Base-by-base conservation (phyloP, 1,140 invertebrate genomes). In the Brachionus asplanchnoidis region DNA sequence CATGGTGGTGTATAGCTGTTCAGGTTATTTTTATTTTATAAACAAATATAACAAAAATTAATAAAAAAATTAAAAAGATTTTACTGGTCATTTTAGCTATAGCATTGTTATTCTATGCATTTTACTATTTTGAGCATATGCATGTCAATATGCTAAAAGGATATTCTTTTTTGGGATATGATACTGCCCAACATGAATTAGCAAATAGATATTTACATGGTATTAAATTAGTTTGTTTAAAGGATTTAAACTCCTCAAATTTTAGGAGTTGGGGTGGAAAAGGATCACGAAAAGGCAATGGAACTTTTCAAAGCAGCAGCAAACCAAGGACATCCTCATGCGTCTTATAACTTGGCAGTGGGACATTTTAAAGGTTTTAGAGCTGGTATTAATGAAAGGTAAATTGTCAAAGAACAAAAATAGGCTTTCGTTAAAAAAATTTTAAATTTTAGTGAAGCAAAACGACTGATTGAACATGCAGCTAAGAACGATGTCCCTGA, bases 271-370 rank as follows among this genome's bases (percentile, higher is more conserved):
- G 91, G 91, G 2, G 90, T 91, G 5, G 89, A 90, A 28, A 87
- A 89, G 85, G 89, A 92, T 85, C 86, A 89, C 53, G 87, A 88
- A 8, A 88, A 87, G 66, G 92, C 91, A 1, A 91, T 92, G 89
- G 86, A 91, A 73, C 92, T 91, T 90, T 92, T 91, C 86, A 89
- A 89, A 88, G 89, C 90, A 87, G 91, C 92, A 8, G 89, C 91
- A 8, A 89, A 91, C 44, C 90, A 92, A 85, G 92, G 92, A 0
- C 91, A 92, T 87, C 89, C 92, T 5, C 90, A 92, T 86, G 91
- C 92, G 1, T 88, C 91, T 11, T 92, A 92, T 86, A 92, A 92
- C 86, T 86, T 92, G 14, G 92, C 91, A 23, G 88, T 92, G 36
- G 91, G 91, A 28, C 91, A 92, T 86, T 86, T 92, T 53, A 90